phyloP scores from a whole-genome alignment of 2,113 vertebrate genomes.

The Xiphias gladius region DNA sequence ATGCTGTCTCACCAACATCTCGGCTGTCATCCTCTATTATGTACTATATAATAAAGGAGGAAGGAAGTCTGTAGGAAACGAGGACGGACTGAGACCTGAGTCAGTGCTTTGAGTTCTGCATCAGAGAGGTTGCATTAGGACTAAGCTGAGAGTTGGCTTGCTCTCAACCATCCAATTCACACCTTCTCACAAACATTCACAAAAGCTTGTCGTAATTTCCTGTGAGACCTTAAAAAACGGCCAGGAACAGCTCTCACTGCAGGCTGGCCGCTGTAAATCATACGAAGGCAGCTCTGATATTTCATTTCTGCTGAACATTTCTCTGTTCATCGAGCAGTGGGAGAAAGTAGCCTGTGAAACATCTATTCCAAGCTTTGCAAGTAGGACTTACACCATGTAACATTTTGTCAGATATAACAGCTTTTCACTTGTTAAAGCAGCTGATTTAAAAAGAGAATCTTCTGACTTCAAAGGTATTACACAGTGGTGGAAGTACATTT shows the following conservation, averaged over 20 bases:
- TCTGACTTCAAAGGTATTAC: slow-evolving; percentile 6
- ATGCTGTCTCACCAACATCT: slow-evolving; percentile 55
- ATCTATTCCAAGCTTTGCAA: slow-evolving; percentile 49
- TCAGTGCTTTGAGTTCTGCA: slow-evolving; percentile 19
- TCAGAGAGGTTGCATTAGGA: slow-evolving; percentile 27
- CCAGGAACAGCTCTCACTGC: slow-evolving; percentile 56
- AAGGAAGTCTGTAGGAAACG: slow-evolving; percentile 6
- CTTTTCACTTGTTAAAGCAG: slow-evolving; percentile 40
- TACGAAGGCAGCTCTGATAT: slow-evolving; percentile 67
- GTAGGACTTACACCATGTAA: slow-evolving; percentile 31
- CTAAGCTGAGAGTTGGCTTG: slow-evolving; percentile 24
- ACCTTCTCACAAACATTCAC: slow-evolving; percentile 63
- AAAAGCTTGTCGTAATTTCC: slow-evolving; percentile 73
- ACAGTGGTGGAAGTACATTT: neutral
- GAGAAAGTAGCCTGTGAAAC: slow-evolving; percentile 67
- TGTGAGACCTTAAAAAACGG: slow-evolving; percentile 64
- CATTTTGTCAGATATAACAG: slow-evolving; percentile 37
- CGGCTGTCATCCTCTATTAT: slow-evolving; percentile 58
- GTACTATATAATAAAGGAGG: slow-evolving; percentile 33
- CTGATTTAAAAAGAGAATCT: slow-evolving; percentile 7
- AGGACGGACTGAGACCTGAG: slow-evolving; percentile 46
- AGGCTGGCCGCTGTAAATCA: slow-evolving; percentile 67
- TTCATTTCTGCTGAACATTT: slow-evolving; percentile 73
- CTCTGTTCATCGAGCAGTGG: slow-evolving; percentile 66
- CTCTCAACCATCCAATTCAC: slow-evolving; percentile 53